phyloP scores from a whole-genome alignment of 2,113 vertebrate species.

The Cervus canadensis region DNA sequence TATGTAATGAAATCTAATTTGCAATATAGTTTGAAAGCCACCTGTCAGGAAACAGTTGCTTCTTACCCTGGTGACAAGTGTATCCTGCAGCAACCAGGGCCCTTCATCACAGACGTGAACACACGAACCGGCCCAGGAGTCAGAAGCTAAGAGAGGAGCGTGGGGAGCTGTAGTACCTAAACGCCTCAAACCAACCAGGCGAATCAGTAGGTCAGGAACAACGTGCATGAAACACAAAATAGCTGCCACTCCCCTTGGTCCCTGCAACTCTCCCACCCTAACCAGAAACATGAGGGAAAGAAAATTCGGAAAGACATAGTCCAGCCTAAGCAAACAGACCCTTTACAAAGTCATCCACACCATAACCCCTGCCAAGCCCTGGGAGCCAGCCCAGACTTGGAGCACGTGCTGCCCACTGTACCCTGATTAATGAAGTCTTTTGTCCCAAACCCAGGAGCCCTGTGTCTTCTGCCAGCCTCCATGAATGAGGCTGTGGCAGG shows the following conservation, averaged over 20 bases:
- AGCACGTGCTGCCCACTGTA: neutral
- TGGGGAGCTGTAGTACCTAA: neutral
- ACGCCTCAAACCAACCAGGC: neutral
- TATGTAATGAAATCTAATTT: neutral
- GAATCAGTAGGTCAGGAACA: neutral
- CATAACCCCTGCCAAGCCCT: fast-evolving
- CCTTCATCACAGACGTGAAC: neutral
- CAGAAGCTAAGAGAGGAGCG: neutral
- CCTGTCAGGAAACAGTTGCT: neutral
- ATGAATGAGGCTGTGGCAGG: neutral
- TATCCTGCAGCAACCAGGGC: neutral
- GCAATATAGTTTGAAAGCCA: neutral
- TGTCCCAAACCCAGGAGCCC: neutral
- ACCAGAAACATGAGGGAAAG: neutral
- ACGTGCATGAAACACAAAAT: neutral
- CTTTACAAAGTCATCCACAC: neutral
- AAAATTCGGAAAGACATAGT: neutral
- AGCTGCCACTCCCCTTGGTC: neutral
- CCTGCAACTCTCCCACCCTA: neutral
- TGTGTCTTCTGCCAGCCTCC: neutral
- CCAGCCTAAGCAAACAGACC: neutral
- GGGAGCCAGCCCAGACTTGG: neutral
- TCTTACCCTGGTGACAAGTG: neutral
- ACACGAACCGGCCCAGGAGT: neutral
- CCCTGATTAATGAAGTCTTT: neutral